phyloP scores from a whole-genome alignment of 2,888 invertebrate genomes.

The Aphodius granarius region DNA sequence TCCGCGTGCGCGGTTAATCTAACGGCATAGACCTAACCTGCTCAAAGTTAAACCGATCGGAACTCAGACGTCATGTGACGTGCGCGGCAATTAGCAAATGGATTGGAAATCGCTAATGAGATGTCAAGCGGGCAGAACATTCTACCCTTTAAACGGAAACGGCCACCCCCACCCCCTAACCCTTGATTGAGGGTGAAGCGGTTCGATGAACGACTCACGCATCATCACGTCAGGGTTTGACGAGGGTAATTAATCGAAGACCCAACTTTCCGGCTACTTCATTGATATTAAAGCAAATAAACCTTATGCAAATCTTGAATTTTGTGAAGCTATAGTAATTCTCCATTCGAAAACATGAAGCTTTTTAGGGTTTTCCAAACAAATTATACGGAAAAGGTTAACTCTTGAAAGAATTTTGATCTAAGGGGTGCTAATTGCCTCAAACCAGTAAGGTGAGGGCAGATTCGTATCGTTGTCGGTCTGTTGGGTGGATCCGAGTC shows the following conservation, averaged over 20 bases:
- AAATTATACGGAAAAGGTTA: background rate
- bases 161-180: background rate
- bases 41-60: background rate
- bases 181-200: too few relatives aligned
- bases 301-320: too few relatives aligned
- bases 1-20: background rate
- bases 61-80: background rate
- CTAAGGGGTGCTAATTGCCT: background rate
- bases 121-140: slow-evolving; percentile 1
- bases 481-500: slow-evolving; percentile 4
- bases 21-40: background rate
- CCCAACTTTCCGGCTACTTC: too few relatives aligned
- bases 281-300: too few relatives aligned
- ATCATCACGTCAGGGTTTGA: background rate
- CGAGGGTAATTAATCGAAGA: background rate
- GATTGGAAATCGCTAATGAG: slow-evolving; percentile 30
- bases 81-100: slow-evolving; percentile 33
- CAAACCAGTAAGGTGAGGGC: background rate
- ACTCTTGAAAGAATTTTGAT: background rate
- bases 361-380: background rate
- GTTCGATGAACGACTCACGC: background rate
- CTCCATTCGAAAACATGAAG: too few relatives aligned
- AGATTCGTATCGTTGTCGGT: background rate
- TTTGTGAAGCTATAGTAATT: too few relatives aligned
- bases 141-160: background rate